Percentiles rank a stretch among this genome's conserved stretches.
Conservation (phyloP, 2,113 vertebrate species). For the Prinia subflava region DNA sequence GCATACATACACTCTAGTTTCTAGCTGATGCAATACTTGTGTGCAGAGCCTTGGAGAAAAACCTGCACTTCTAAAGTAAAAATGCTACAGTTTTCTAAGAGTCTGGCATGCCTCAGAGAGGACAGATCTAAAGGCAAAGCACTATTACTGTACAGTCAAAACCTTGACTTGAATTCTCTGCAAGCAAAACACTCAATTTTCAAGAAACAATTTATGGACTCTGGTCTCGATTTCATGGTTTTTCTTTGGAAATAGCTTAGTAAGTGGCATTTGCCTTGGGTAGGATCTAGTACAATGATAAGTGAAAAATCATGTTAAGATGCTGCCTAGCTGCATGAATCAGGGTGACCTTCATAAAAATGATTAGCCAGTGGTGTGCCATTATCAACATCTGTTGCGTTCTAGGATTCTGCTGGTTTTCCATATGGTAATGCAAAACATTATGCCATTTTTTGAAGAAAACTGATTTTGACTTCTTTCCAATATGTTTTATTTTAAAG, state of each 20-base stretch:
- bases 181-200: not conserved
- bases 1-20: not conserved
- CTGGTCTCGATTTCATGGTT: not conserved
- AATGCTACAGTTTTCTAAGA: not conserved
- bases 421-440: not conserved
- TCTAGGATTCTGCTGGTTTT: conserved; percentile 9
- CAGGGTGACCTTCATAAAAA: conserved; percentile 10
- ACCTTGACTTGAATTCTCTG: not conserved
- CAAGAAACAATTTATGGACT: not conserved
- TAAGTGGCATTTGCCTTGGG: not conserved
- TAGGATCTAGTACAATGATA: not conserved
- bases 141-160: not conserved
- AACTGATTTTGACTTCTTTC: not conserved
- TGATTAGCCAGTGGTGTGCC: not conserved
- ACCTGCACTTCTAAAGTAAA: not conserved
- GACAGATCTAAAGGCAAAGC: not conserved
- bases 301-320: not conserved
- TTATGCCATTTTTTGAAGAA: not conserved
- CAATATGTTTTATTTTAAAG: not conserved
- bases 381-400: not conserved
- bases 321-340: not conserved
- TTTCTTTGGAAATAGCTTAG: not conserved
- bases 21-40: conserved; percentile 3
- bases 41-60: not conserved
- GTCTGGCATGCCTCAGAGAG: not conserved